These are phyloP conservation scores for Drosophila anomelani DNA, from an alignment of 2,888 invertebrate species.

Conservation along the genomic window DNA sequence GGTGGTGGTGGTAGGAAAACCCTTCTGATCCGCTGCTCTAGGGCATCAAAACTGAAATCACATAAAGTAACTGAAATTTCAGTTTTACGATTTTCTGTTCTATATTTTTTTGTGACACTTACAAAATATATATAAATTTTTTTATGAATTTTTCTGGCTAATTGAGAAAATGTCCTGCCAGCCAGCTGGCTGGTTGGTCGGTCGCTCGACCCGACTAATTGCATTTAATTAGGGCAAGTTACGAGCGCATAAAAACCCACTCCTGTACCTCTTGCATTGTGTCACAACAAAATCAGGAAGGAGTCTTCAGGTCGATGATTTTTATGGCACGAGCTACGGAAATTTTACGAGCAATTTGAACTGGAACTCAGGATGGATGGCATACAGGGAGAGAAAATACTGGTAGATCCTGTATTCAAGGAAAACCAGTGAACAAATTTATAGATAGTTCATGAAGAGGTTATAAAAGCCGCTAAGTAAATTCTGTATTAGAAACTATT, in stretches of 20 bases:
- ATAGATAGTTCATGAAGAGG: not conserved
- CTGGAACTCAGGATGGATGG: slow-evolving; percentile 8
- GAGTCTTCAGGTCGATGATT: slow-evolving; percentile 66
- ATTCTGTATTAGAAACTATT: too few species aligned
- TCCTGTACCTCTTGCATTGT: slow-evolving; percentile 43
- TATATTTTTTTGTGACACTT: slow-evolving; percentile 67
- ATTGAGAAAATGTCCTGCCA: slow-evolving; percentile 52
- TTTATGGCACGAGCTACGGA: slow-evolving; percentile 60
- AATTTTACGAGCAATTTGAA: slow-evolving; percentile 70
- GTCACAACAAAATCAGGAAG: slow-evolving; percentile 65
- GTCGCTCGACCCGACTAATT: slow-evolving; percentile 58
- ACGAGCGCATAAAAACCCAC: slow-evolving; percentile 47
- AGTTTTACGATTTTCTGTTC: slow-evolving; percentile 31
- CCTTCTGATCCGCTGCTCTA: slow-evolving; percentile 21
- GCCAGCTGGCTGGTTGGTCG: slow-evolving; percentile 20
- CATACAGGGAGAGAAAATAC: slow-evolving; percentile 8
- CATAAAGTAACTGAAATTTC: slow-evolving; percentile 29
- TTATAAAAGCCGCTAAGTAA: not conserved
- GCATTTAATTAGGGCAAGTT: slow-evolving; percentile 76
- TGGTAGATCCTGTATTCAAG: not conserved
- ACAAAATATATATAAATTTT: slow-evolving; percentile 40
- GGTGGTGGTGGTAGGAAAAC: slow-evolving; percentile 17
- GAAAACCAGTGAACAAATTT: too few species aligned
- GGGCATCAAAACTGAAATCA: slow-evolving; percentile 27
- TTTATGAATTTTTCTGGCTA: slow-evolving; percentile 63